Percentiles rank a stretch among this genome's conserved stretches.
Conservation (phyloP, 2,113 vertebrate species). For the Candoia aspera region DNA sequence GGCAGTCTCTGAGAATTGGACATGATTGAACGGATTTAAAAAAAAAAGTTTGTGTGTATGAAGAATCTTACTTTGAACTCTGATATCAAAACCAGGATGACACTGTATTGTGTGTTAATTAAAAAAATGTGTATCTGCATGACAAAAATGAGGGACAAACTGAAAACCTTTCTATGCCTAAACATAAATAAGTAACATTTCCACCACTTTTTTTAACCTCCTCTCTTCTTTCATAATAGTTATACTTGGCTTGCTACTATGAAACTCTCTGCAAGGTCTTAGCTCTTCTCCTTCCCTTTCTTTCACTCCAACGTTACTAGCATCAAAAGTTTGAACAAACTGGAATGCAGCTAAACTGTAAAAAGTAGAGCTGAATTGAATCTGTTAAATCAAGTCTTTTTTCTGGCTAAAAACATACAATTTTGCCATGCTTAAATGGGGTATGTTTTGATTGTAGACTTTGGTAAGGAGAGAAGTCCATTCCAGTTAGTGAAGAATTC, state of each 20-base stretch:
- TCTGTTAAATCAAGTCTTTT: background rate
- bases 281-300: background rate
- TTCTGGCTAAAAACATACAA: background rate
- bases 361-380: background rate
- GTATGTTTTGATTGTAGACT: conserved; percentile 17
- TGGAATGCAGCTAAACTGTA: background rate
- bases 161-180: background rate
- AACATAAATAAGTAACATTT: background rate
- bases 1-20: no score
- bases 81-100: background rate
- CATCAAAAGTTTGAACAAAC: conserved; percentile 4
- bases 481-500: conserved; percentile 12
- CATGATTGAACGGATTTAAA: no score
- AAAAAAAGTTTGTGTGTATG: background rate
- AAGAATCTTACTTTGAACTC: background rate
- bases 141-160: background rate
- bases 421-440: background rate
- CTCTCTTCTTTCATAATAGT: background rate
- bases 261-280: background rate
- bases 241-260: background rate
- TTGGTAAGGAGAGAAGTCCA: conserved; percentile 13
- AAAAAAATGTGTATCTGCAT: background rate
- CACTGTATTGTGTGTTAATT: background rate
- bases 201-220: background rate
- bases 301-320: background rate